These are phyloP conservation scores for Mastacembelus armatus DNA, from an alignment of 2,797 vertebrate species.

Conservation along the genomic window DNA sequence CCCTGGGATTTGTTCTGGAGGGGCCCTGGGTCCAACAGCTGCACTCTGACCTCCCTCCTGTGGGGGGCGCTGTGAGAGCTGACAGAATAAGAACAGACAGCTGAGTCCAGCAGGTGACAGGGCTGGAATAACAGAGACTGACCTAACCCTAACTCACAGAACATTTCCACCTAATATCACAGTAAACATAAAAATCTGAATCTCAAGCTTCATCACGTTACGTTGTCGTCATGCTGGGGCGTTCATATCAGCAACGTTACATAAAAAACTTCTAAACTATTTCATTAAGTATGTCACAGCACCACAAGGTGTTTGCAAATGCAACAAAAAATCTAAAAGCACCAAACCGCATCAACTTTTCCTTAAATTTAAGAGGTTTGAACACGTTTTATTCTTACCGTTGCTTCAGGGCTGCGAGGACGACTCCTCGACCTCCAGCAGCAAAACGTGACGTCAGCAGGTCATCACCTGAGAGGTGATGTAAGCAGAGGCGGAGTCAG, in stretches of 20 bases:
- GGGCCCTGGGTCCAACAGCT: constrained; percentile 77
- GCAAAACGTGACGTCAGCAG: constrained; percentile 88
- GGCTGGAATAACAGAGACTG: too few species aligned
- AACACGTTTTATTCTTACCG: constrained; percentile 71
- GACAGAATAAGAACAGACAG: background rate
- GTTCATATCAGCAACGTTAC: too few species aligned
- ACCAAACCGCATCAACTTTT: background rate
- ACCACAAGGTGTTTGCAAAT: too few species aligned
- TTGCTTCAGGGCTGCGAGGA: constrained; percentile 80
- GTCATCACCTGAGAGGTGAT: constrained; percentile 77
- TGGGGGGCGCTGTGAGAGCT: constrained; percentile 83
- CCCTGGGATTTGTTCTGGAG: constrained; percentile 18
- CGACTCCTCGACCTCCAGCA: constrained; percentile 84
- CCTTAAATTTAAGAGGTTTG: background rate
- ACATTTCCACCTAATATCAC: too few species aligned
- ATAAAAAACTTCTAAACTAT: too few species aligned
- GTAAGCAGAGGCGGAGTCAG: constrained; percentile 2
- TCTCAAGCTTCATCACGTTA: too few species aligned
- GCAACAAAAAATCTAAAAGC: too few species aligned
- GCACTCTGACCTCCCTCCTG: constrained; percentile 88
- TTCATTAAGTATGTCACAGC: too few species aligned
- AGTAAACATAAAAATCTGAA: too few species aligned
- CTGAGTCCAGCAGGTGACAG: too few species aligned
- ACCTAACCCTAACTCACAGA: too few species aligned
- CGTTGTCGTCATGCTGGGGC: too few species aligned